phyloP scores from a whole-genome alignment of 2,888 invertebrate genomes.

The Scaeva pyrastri region DNA sequence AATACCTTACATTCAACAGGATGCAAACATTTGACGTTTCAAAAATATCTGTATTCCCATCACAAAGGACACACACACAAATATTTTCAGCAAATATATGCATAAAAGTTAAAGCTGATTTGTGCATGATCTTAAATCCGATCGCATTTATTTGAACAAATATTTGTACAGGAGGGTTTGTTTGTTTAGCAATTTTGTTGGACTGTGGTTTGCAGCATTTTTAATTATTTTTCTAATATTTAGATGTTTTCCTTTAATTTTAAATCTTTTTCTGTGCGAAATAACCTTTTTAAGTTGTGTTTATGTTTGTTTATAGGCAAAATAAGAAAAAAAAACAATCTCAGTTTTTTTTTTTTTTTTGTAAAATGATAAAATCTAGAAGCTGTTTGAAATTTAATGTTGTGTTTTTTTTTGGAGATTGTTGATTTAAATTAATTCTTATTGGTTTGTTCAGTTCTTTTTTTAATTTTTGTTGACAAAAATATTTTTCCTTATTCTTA shows the following conservation, averaged over 20 bases:
- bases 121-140: conserved; percentile 52
- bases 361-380: background rate
- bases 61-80: conserved; percentile 22
- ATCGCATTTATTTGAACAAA: conserved; percentile 72
- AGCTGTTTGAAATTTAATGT: conserved; percentile 5
- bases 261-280: conserved; percentile 41
- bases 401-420: background rate
- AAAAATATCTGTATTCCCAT: conserved; percentile 62
- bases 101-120: conserved; percentile 42
- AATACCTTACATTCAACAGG: conserved; percentile 30
- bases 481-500: background rate
- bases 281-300: conserved; percentile 43
- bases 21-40: conserved; percentile 51
- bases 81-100: conserved; percentile 57
- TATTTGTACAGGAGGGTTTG: conserved; percentile 67
- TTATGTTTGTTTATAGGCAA: conserved; percentile 59
- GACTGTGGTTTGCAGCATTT: conserved; percentile 6
- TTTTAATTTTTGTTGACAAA: conserved; percentile 2
- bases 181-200: conserved; percentile 52
- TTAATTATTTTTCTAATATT: background rate
- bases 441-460: background rate
- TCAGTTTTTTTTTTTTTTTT: background rate
- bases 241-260: conserved; percentile 69
- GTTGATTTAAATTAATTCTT: conserved; percentile 34
- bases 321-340: conserved; percentile 24